Percentiles rank a stretch among this genome's conserved stretches.
phyloP scores from a whole-genome alignment of 2,888 invertebrate species.

The Drosophila infuscata region DNA sequence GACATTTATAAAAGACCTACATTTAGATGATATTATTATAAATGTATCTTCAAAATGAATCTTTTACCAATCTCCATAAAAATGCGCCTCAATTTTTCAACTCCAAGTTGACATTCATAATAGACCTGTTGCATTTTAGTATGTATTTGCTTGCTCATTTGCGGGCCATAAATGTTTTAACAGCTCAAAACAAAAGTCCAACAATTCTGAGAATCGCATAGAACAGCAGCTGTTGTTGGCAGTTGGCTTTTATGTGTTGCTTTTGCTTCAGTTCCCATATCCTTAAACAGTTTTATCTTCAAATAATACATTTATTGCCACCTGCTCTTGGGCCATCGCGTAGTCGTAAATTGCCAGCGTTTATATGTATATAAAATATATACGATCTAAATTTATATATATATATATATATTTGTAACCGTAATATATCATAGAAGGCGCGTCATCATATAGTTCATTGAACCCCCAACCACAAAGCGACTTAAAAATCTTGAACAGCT shows the following conservation, averaged over 20 bases:
- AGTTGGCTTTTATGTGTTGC: slow-evolving; percentile 30
- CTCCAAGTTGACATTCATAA: neutral
- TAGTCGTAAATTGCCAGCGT: slow-evolving; percentile 50
- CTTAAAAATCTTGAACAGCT: slow-evolving; percentile 76
- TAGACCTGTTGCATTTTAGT: slow-evolving; percentile 32
- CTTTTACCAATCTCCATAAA: neutral
- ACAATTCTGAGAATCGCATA: slow-evolving; percentile 23
- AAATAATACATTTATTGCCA: slow-evolving; percentile 75
- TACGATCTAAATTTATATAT: neutral
- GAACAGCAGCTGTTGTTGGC: slow-evolving; percentile 25
- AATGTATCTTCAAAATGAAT: neutral
- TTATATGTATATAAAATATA: slow-evolving; percentile 7
- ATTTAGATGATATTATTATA: neutral
- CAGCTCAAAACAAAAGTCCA: slow-evolving; percentile 4
- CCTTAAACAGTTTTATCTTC: slow-evolving; percentile 72
- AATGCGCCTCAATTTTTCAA: neutral
- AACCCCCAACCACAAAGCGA: slow-evolving; percentile 69
- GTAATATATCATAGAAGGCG: slow-evolving; percentile 70
- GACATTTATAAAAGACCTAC: slow-evolving; percentile 3
- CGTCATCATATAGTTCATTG: slow-evolving; percentile 78
- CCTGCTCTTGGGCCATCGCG: slow-evolving; percentile 50
- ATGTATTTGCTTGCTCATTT: slow-evolving; percentile 21
- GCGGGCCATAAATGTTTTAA: slow-evolving; percentile 27
- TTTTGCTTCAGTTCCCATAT: slow-evolving; percentile 42
- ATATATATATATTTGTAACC: slow-evolving; percentile 9